phyloP scores from a whole-genome alignment of 2,888 invertebrate species.

The Pogonocherus hispidulus region DNA sequence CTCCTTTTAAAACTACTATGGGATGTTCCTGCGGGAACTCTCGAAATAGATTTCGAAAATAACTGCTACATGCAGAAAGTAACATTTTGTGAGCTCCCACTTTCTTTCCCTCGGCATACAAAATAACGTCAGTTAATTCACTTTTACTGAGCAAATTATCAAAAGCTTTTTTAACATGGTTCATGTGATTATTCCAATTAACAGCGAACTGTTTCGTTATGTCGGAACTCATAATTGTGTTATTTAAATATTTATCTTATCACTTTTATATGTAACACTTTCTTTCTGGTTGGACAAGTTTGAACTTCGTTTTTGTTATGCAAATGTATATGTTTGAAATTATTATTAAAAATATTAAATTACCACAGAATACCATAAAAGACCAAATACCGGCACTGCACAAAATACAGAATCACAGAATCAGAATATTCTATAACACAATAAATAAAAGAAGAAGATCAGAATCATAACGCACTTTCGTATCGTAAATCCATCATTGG shows the following conservation, averaged over 20 bases:
- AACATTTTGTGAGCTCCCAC: conserved; percentile 89
- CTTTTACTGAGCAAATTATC: conserved; percentile 79
- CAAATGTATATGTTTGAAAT: too few species aligned
- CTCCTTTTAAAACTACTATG: conserved; percentile 78
- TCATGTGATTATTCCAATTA: conserved; percentile 89
- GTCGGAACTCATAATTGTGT: conserved; percentile 36
- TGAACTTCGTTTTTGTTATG: too few species aligned
- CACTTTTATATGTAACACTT: not conserved
- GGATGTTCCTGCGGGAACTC: conserved; percentile 80
- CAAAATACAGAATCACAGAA: too few species aligned
- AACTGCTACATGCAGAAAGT: conserved; percentile 86
- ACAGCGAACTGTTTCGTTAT: conserved; percentile 80
- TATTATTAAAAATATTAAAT: too few species aligned
- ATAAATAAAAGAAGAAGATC: too few species aligned
- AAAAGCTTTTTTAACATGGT: conserved; percentile 85
- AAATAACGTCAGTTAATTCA: conserved; percentile 86
- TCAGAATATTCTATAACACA: too few species aligned
- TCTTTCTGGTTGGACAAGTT: too few species aligned
- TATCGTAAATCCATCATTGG: too few species aligned
- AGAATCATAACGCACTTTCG: too few species aligned
- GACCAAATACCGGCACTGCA: too few species aligned
- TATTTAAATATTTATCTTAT: not conserved
- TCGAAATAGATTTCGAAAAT: conserved; percentile 73
- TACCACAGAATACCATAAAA: too few species aligned
- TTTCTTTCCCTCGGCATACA: conserved; percentile 87